phyloP scores from a whole-genome alignment of 2,113 vertebrate species.

The Phylloscopus whistleri region DNA sequence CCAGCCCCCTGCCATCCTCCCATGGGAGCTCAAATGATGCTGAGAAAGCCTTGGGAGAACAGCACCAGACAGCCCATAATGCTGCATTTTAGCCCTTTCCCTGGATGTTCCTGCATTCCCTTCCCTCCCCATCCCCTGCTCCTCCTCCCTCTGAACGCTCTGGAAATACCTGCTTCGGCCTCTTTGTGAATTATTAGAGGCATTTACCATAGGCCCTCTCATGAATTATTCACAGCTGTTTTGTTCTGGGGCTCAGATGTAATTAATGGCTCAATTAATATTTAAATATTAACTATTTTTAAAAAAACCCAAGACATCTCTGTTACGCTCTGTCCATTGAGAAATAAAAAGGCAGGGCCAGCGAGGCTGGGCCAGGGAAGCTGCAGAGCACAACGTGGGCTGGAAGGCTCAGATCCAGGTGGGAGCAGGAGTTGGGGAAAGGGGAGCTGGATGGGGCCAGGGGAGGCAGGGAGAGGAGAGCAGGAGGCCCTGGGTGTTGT shows the following conservation, averaged over 20 bases:
- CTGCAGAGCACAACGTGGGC: fast-evolving
- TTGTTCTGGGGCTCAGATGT: constrained; percentile 73
- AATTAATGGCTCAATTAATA: constrained; percentile 76
- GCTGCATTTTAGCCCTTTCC: not conserved
- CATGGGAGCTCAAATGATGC: not conserved
- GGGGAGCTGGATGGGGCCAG: not conserved
- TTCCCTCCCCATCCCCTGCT: not conserved
- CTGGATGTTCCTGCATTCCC: fast-evolving
- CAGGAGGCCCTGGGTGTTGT: not conserved
- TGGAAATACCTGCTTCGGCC: constrained; percentile 56
- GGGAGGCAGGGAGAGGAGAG: not conserved
- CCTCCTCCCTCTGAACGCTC: not conserved
- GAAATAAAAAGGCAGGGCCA: not conserved
- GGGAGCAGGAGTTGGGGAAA: not conserved
- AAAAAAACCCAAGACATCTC: constrained; percentile 67
- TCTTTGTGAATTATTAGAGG: constrained; percentile 70
- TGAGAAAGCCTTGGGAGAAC: not conserved
- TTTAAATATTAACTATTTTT: constrained; percentile 76
- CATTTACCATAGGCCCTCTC: constrained; percentile 66
- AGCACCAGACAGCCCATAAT: not conserved
- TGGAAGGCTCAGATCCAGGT: not conserved
- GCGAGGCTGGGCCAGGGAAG: not conserved
- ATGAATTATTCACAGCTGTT: constrained; percentile 72
- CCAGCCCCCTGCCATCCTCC: not conserved
- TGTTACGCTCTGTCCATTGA: constrained; percentile 54